A percentile compares a stretch with the other conserved stretches of the same genome.
Evolutionary conservation across 2,797 vertebrate species (phyloP).

Genomic region (Enteromius argenteus): DNA sequence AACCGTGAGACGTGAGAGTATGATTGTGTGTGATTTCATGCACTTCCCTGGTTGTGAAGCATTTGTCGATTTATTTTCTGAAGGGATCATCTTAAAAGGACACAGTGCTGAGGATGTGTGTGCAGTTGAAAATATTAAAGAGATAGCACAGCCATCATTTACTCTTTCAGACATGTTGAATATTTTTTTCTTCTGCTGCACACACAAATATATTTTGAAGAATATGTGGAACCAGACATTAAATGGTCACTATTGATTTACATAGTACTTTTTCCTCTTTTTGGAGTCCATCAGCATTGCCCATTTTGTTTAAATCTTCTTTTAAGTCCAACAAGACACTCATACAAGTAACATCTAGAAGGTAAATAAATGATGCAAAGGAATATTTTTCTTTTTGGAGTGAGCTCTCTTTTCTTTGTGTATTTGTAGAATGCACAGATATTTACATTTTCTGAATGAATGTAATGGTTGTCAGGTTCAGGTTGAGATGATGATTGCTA

Average conservation of each 20-base stretch:
- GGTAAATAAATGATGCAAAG: neutral
- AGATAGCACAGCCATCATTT: neutral
- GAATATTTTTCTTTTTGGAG: neutral
- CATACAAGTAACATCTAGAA: neutral
- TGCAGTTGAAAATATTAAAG: slow-evolving; percentile 3
- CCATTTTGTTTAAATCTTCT: neutral
- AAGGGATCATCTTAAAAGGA: slow-evolving; percentile 19
- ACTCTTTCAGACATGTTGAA: neutral
- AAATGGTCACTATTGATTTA: neutral
- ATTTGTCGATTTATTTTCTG: slow-evolving; percentile 39
- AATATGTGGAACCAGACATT: neutral
- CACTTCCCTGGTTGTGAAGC: slow-evolving; percentile 26
- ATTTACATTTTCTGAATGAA: slow-evolving; percentile 4
- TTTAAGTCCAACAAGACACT: neutral
- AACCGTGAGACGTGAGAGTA: slow-evolving; percentile 26
- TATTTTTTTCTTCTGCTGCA: neutral
- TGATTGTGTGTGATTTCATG: slow-evolving; percentile 29
- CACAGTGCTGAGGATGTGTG: slow-evolving; percentile 20
- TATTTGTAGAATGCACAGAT: neutral
- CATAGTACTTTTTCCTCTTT: neutral
- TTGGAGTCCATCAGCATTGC: neutral
- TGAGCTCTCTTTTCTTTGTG: neutral
- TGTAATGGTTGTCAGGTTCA: slow-evolving; percentile 6
- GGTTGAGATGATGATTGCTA: neutral
- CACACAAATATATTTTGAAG: neutral